phyloP scores from a whole-genome alignment of 2,797 vertebrate species.

The Forpus xanthops region DNA sequence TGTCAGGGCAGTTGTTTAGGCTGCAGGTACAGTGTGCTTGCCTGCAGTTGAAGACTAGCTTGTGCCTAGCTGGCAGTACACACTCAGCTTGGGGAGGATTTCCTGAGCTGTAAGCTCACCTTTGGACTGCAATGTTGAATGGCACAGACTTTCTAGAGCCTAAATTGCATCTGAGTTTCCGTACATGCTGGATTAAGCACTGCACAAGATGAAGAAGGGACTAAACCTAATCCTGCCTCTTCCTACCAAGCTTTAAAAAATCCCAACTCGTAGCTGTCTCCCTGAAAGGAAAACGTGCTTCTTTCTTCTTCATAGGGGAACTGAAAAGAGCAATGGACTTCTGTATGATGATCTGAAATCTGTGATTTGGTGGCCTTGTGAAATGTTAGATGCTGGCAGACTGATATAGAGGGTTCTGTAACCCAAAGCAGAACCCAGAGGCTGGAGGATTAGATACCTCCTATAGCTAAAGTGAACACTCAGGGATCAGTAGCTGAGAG shows the following conservation, averaged over 20 bases:
- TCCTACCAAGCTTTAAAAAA: not conserved
- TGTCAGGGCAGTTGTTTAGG: not conserved
- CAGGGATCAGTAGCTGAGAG: not conserved
- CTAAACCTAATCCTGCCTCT: not conserved
- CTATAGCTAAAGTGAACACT: not conserved
- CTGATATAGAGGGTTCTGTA: not conserved
- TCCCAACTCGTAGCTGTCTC: not conserved
- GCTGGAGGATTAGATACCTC: not conserved
- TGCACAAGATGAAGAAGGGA: not conserved
- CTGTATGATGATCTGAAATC: not conserved
- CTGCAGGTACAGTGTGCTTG: not conserved
- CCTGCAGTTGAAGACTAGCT: not conserved
- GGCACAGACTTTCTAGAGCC: not conserved
- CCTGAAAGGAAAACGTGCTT: not conserved
- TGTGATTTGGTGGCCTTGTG: not conserved
- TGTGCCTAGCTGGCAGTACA: not conserved
- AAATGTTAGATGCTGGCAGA: not conserved
- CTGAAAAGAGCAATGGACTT: not conserved
- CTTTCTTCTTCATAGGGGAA: not conserved
- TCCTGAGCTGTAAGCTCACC: not conserved
- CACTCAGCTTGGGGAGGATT: not conserved
- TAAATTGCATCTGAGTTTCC: not conserved
- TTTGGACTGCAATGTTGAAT: not conserved
- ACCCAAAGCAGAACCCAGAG: not conserved
- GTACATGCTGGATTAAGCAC: not conserved